Evolutionary conservation across 2,888 invertebrate genomes (phyloP).

Genomic region (Rhamnusium bicolor): DNA sequence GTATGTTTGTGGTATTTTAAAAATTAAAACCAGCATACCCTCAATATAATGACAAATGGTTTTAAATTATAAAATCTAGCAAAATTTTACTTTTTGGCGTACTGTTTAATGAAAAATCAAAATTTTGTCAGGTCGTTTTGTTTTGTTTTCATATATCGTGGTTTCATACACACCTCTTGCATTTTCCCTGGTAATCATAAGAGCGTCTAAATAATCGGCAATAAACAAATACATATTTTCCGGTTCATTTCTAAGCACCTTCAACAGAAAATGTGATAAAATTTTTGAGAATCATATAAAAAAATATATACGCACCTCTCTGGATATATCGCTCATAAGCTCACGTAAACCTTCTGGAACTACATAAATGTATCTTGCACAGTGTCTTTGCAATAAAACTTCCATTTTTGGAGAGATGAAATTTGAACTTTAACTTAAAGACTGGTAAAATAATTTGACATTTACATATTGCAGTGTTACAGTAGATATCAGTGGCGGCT

Average conservation of each 20-base stretch:
- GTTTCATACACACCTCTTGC: conserved; percentile 62
- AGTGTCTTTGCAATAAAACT: conserved; percentile 67
- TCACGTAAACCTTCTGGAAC: conserved; percentile 81
- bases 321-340: conserved; percentile 81
- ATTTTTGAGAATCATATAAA: not conserved
- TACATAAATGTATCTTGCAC: conserved; percentile 71
- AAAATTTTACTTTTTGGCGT: too few species aligned
- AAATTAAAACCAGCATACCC: too few species aligned
- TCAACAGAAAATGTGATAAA: not conserved
- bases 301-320: conserved; percentile 76
- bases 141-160: too few species aligned
- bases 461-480: too few species aligned
- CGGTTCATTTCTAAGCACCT: conserved; percentile 82
- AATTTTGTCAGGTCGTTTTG: too few species aligned
- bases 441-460: too few species aligned
- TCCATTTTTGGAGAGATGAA: conserved; percentile 61
- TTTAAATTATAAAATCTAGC: too few species aligned
- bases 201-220: conserved; percentile 79
- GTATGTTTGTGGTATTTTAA: too few species aligned
- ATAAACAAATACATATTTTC: conserved; percentile 78
- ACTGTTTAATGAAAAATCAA: too few species aligned
- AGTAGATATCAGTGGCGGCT: too few species aligned
- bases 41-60: too few species aligned
- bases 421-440: too few species aligned
- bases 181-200: conserved; percentile 79